Conservation (phyloP, 2,113 vertebrate species). For the Laticauda colubrina region DNA sequence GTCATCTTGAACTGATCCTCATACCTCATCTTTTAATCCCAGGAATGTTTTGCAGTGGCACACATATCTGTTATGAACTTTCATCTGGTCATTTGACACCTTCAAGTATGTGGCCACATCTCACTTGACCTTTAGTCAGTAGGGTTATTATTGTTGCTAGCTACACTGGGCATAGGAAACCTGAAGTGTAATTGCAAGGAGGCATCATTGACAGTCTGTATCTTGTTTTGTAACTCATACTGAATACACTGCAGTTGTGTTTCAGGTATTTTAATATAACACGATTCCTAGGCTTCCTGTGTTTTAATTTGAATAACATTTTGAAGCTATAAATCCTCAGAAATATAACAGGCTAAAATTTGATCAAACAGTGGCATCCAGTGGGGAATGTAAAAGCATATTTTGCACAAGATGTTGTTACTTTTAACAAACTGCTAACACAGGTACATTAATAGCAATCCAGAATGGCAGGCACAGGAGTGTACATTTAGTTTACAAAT, state of each 20-base stretch:
- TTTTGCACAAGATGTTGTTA: not conserved
- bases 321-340: slow-evolving; percentile 19
- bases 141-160: slow-evolving; percentile 17
- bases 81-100: not conserved
- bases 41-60: not conserved
- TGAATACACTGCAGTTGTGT: slow-evolving; percentile 14
- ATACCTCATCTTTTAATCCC: not conserved
- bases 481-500: not conserved
- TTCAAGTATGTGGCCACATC: no score
- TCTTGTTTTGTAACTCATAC: slow-evolving; percentile 22
- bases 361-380: slow-evolving; percentile 61
- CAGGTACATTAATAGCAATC: not conserved
- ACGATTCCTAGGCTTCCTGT: not conserved
- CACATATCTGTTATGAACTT: not conserved
- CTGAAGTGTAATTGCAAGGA: not conserved
- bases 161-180: not conserved
- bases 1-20: not conserved
- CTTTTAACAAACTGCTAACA: slow-evolving; percentile 15
- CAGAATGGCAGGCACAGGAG: not conserved
- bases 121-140: not conserved
- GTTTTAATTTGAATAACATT: slow-evolving; percentile 25
- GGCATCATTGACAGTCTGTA: slow-evolving; percentile 1
- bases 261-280: slow-evolving; percentile 36
- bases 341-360: slow-evolving; percentile 26
- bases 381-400: slow-evolving; percentile 24